These are phyloP conservation scores for Spea multiplicata DNA, from an alignment of 2,113 vertebrate species.

Conservation along the genomic window DNA sequence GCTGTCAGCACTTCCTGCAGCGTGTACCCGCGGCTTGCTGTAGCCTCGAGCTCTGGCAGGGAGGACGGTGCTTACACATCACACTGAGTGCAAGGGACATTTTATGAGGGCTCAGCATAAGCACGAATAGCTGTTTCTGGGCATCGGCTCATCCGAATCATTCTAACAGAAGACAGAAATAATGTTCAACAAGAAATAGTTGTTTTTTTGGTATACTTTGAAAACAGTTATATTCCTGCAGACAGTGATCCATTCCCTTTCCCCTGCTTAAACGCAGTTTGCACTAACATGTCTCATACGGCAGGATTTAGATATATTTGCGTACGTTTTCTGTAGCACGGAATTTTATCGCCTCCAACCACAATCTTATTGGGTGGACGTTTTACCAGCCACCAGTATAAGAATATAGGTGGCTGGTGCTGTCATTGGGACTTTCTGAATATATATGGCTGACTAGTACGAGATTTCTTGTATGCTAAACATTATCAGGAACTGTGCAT, in stretches of 20 bases:
- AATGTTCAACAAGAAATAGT: background rate
- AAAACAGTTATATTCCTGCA: background rate
- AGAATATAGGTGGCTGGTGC: no score
- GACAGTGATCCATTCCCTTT: background rate
- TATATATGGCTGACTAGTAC: no score
- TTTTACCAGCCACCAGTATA: no score
- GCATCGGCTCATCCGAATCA: conserved; percentile 1
- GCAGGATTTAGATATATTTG: no score
- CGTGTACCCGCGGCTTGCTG: conserved; percentile 6
- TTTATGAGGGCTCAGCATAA: conserved; percentile 1
- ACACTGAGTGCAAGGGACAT: conserved; percentile 35
- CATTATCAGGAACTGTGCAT: background rate
- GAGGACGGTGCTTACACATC: conserved; percentile 29
- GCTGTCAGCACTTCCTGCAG: conserved; percentile 30
- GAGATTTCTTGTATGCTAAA: background rate
- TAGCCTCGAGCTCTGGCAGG: conserved; percentile 22
- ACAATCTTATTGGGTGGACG: no score
- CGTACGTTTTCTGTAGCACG: no score
- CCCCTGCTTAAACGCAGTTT: no score
- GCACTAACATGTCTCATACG: no score
- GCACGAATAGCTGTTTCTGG: conserved; percentile 14
- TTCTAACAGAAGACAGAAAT: background rate
- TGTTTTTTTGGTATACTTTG: background rate
- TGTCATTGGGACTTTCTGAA: no score
- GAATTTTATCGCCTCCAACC: no score